Evolutionary conservation across 2,888 invertebrate species (phyloP), one percentile per base, ranked within the genome.

Genomic region (Cyclophora albipunctata): DNA sequence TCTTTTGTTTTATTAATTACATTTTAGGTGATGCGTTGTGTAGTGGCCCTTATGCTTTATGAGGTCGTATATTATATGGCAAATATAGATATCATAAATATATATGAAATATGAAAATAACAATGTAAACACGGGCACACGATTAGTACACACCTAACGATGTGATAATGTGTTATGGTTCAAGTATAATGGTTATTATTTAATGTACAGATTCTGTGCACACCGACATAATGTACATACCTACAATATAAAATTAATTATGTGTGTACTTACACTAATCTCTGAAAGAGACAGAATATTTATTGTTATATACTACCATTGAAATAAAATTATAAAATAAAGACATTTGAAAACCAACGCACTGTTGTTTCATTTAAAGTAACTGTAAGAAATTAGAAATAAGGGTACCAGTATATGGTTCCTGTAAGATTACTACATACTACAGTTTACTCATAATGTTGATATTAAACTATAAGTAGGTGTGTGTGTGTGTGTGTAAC

Each of bases 221-320:
- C 5, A 37, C 37, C 78, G 74, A 72, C 70, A 70, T 68, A 73
- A 71, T 55, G 74, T 66, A 59, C 74, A 76, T 75, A 74, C 65
- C 64, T 73, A 75, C 67, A 69, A 67, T 64, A 59, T 69, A 66
- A 67, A 63, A 59, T 65, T 61, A 63, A 66, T 67, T 69, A 73
- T 72, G 64, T 74, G 77, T 81, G 75, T 81, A 42, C 7, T 7
- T 43, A 60, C 55, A 81, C 73, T 78, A 78, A 80, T 78, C 75
- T 79, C 84, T 72, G 69, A 76, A 74, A 84, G 81, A 83, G 80
- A 71, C 76, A 83, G 73, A 84, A 79, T 86, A 85, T 87, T 82
- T 84, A 85, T 83, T 87, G 85, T 87, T 85, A 84, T 82, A 82
- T 78, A 84, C 69, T 79, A 84, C 75, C 77, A 81, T 78, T 78